Base-by-base conservation (phyloP, 2,888 invertebrate genomes). In the Gasteruption jaculator region DNA sequence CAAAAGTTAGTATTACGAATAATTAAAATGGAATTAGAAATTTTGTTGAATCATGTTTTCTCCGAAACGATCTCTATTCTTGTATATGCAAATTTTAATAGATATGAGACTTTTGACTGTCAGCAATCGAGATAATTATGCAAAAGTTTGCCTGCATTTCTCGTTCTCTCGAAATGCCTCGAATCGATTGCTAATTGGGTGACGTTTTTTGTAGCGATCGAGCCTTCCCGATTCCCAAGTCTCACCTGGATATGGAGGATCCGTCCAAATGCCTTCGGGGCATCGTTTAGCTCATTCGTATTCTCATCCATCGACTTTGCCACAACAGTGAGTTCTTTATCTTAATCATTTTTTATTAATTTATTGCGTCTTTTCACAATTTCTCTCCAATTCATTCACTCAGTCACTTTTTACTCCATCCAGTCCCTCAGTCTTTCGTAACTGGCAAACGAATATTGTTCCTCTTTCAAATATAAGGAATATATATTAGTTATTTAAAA, bases 241-340 rank as follows among this genome's bases (percentile, higher is more conserved):
- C 49, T 85, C 84, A 56, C 83, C 84, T 25, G 77, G 74, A 60
- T 80, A 78, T 63, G 73, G 75, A 53, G 69, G 67, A 63, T 69
- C 70, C 70, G 70, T 70, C 70, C 70, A 70, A 54, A 68, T 70
- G 64, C 58, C 70, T 61, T 60, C 65, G 53, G 63, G 65, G 58
- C 70, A 70, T 53, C 70, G 70, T 57, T 65, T 70, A 56, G 58
- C 63, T 54, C 70, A 69, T 54, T 63, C 70, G 52, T 70, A 69
- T 52, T 61, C 69, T 50, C 70, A 70, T 54, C 65, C 65, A 45
- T 60, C 67, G 45, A 61, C 70, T 57, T 63, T 70, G 59, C 58
- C 63, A 49, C 70, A 70, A 55, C 69, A 68, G 70, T 71, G 51
- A 58, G 61, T 57, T 39, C 27, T 33, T 12, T 25, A 5, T 35